Base-by-base conservation (phyloP, 2,888 invertebrate species). In the Lypha dubia region DNA sequence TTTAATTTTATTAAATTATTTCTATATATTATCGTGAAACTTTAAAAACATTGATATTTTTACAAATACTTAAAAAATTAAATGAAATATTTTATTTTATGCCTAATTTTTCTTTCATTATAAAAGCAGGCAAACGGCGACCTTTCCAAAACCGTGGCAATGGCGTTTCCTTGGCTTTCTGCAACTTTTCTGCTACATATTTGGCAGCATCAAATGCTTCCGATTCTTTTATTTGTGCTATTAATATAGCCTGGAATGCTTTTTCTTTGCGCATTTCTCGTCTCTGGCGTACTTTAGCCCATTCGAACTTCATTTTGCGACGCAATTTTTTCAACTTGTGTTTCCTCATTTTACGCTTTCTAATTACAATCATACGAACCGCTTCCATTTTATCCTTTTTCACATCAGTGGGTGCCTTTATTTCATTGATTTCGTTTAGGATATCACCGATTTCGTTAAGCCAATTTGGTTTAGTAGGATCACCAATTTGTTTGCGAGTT, bases 321-420 rank as follows among this genome's bases (percentile, higher is more conserved):
- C 96, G 93, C 74, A 97, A 92, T 92, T 98, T 98, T 90, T 93
- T 95, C 60, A 96, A 93, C 90, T 97, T 96, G 89, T 98, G 98
- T 88, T 95, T 97, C 91, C 95, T 97, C 96, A 98, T 97, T 92
- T 97, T 98, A 73, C 94, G 94, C 67, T 95, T 93, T 65, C 97
- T 93, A 44, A 97, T 97, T 0, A 96, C 95, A 86, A 97, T 95
- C 79, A 97, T 91, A 70, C 96, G 93, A 0, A 94, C 94, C 0
- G 97, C 97, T 88, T 95, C 94, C 89, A 95, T 96, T 89, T 95
- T 95, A 65, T 93, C 93, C 49, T 87, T 89, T 38, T 85, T 87
- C 46, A 77, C 86, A 11, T 46, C n/a, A 1, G 88, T 87, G 1
- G 90, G 90, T 3, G 88, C 88, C 44, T 87, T 87, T 13, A 88